Base-by-base conservation (phyloP, 2,113 vertebrate species). In the Neolamprologus falcicula region DNA sequence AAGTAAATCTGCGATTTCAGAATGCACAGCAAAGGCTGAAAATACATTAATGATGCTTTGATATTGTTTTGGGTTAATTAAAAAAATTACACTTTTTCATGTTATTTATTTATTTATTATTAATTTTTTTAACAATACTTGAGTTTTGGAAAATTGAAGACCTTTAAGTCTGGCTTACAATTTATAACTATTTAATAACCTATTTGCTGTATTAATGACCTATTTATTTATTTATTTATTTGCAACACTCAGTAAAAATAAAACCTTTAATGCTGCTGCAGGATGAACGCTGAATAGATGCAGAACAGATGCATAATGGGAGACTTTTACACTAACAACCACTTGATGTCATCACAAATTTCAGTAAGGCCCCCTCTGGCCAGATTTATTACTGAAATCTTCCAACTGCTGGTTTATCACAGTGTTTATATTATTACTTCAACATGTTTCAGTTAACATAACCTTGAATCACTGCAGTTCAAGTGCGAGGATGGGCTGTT, bases 371-470 rank as follows among this genome's bases (percentile, higher is more conserved):
- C 84, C 91, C 94, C 90, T 90, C 90, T 86, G 88, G 94, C 79
- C 94, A 95, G 95, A 96, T 96, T 96, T 96, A 96, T 96, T 92
- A 95, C 90, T 88, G 88, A 96, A 96, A 96, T 96, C 93, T 93
- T 92, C 91, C 92, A 94, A 94, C 95, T 93, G 95, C 94, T 91
- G 93, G 93, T 96, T 95, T 97, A 97, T 97, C 96, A 91, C 89
- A 84, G 88, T 97, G 96, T 97, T 97, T 97, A 96, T 96, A 95
- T 96, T 97, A 96, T 96, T 96, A 94, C 93, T 94, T 94, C 95
- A 96, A 92, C 94, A 94, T 96, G 95, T 95, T 97, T 96, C 93
- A 95, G 97, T 96, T 96, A 96, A 95, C 96, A 95, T 96, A 97
- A 97, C 97, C 97, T 97, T 97, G 96, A 96, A 95, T 94, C 89